These are phyloP conservation scores for Chymomyza caudatula DNA, from an alignment of 2,888 invertebrate species.

Conservation along the genomic window DNA sequence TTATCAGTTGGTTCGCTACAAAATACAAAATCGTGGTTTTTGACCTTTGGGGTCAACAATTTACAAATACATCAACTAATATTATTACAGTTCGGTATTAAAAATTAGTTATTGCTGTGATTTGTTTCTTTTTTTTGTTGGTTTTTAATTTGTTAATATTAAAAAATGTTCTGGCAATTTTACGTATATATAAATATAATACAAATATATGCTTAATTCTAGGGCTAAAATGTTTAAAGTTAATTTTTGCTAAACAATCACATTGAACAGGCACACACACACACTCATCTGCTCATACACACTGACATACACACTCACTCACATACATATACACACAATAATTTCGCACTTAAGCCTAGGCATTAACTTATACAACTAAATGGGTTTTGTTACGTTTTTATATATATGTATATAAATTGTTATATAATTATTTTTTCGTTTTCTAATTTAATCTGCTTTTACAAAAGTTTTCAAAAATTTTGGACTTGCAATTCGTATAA, in stretches of 20 bases:
- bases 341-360: constrained; percentile 40
- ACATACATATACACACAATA: constrained; percentile 33
- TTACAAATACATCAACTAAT: constrained; percentile 28
- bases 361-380: constrained; percentile 44
- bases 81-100: constrained; percentile 41
- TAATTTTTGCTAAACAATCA: constrained; percentile 72
- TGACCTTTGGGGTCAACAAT: constrained; percentile 22
- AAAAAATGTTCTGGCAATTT: constrained; percentile 38
- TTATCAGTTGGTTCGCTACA: neutral
- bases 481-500: constrained; percentile 64
- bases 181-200: constrained; percentile 43
- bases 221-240: constrained; percentile 61
- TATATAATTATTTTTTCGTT: constrained; percentile 11
- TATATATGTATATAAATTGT: constrained; percentile 6
- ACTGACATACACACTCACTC: constrained; percentile 19
- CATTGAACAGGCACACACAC: constrained; percentile 42
- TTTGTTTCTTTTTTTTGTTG: constrained; percentile 11
- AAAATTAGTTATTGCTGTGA: constrained; percentile 53
- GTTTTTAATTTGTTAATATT: constrained; percentile 35
- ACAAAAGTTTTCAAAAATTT: constrained; percentile 71
- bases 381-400: constrained; percentile 33
- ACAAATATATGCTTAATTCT: constrained; percentile 48
- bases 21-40: constrained; percentile 6
- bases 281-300: constrained; percentile 34
- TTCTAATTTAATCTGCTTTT: constrained; percentile 58